A percentile compares a stretch with the other conserved stretches of the same genome.
These are phyloP conservation scores for Atherinosoma microstoma DNA, from an alignment of 2,797 vertebrate species.

Conservation along the genomic window DNA sequence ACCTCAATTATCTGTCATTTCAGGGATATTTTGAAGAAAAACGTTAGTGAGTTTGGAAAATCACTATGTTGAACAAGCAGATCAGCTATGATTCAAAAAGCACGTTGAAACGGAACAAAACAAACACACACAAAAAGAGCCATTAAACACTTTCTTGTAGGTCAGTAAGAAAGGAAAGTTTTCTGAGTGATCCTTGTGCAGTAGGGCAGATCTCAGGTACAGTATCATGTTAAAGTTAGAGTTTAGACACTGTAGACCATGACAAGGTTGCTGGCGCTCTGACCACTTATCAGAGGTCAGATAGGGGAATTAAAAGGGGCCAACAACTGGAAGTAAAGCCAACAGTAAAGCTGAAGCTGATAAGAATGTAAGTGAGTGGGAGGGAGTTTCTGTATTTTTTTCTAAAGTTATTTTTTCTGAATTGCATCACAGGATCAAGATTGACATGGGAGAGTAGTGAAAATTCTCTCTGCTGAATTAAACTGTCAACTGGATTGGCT, in stretches of 20 bases:
- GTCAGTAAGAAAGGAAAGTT: conserved; percentile 7
- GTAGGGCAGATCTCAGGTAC: conserved; percentile 28
- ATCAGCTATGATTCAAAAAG: neutral
- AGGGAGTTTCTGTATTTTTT: neutral
- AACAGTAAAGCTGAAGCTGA: conserved; percentile 48
- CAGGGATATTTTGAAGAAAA: neutral
- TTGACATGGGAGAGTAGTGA: conserved; percentile 27
- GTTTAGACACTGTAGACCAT: conserved; percentile 11
- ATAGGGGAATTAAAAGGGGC: conserved; percentile 55
- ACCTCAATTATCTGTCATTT: neutral
- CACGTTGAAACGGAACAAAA: neutral
- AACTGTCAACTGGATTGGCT: conserved; percentile 22
- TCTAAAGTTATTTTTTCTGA: neutral
- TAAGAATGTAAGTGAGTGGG: conserved; percentile 31
- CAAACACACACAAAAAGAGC: neutral
- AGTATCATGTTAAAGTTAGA: conserved; percentile 27
- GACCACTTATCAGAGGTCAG: conserved; percentile 47
- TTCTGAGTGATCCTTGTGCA: conserved; percentile 16
- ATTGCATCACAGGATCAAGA: conserved; percentile 39
- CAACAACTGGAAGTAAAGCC: conserved; percentile 43
- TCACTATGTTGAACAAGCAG: neutral
- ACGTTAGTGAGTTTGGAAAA: neutral
- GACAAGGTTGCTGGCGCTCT: conserved; percentile 22
- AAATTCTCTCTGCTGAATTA: conserved; percentile 22
- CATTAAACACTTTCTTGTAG: neutral